Conservation (phyloP, 2,797 vertebrate genomes). For the Lycodopsis pacificus region DNA sequence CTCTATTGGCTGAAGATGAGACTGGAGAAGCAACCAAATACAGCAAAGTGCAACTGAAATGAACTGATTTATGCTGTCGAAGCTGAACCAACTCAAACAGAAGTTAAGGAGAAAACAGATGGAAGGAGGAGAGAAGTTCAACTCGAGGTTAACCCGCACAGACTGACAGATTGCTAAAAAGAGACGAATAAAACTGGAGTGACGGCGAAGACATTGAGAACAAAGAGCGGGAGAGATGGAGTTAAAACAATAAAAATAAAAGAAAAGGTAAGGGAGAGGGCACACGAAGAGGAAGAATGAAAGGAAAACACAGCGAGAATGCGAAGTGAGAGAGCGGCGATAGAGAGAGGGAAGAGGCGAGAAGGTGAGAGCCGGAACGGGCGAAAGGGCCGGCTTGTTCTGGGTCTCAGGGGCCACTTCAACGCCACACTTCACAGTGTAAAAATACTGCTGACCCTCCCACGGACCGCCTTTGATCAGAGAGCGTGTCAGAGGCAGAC, state of each 20-base stretch:
- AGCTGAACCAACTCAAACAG: conserved; percentile 46
- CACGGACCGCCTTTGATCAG: conserved; percentile 67
- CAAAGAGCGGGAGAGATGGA: conserved; percentile 13
- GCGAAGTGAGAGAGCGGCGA: conserved; percentile 6
- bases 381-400: conserved; percentile 70
- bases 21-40: background rate
- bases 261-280: conserved; percentile 43
- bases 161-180: conserved; percentile 1
- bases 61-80: conserved; percentile 37
- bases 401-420: conserved; percentile 74
- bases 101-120: conserved; percentile 40
- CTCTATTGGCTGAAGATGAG: conserved; percentile 6
- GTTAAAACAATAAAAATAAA: conserved; percentile 52
- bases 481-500: conserved; percentile 16
- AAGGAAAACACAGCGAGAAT: conserved; percentile 32
- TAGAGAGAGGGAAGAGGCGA: conserved; percentile 28
- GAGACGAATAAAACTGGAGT: conserved; percentile 22
- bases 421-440: conserved; percentile 72
- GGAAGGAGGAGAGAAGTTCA: conserved; percentile 40
- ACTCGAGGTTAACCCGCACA: conserved; percentile 27
- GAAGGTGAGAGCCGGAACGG: conserved; percentile 57
- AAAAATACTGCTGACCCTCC: conserved; percentile 77
- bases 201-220: conserved; percentile 28
- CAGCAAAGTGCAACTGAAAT: conserved; percentile 22
- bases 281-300: background rate